These are phyloP conservation scores for Patagioenas fasciata DNA, from an alignment of 2,113 vertebrate genomes.

Conservation along the genomic window DNA sequence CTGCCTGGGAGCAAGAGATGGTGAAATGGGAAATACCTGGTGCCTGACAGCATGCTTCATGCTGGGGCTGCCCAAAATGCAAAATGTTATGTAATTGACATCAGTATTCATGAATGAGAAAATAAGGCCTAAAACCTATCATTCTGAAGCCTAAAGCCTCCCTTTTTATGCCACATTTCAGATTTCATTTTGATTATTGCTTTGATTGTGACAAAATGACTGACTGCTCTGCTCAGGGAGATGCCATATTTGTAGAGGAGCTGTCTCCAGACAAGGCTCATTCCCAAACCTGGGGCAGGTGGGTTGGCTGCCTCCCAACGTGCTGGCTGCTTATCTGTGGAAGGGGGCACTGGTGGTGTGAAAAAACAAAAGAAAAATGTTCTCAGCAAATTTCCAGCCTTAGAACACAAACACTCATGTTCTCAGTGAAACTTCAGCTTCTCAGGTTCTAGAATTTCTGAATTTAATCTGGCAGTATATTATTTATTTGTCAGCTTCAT, in stretches of 20 bases:
- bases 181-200: background rate
- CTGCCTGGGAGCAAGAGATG: background rate
- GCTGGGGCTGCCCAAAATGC: fast-evolving
- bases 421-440: background rate
- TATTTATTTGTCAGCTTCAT: background rate
- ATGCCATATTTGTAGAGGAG: background rate
- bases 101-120: background rate
- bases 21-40: fast-evolving
- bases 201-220: background rate
- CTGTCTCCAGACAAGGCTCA: background rate
- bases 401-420: background rate
- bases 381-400: background rate
- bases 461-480: background rate
- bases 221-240: background rate
- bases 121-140: background rate
- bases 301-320: background rate
- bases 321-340: too few species aligned
- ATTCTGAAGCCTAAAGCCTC: background rate
- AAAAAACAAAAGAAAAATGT: fast-evolving
- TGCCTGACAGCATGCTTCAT: fast-evolving
- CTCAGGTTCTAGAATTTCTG: background rate
- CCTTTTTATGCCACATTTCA: background rate
- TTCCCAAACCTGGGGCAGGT: background rate
- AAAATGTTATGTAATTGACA: background rate
- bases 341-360: background rate